Conservation (phyloP, 2,113 vertebrate genomes). For the Antechinus stuartii region DNA sequence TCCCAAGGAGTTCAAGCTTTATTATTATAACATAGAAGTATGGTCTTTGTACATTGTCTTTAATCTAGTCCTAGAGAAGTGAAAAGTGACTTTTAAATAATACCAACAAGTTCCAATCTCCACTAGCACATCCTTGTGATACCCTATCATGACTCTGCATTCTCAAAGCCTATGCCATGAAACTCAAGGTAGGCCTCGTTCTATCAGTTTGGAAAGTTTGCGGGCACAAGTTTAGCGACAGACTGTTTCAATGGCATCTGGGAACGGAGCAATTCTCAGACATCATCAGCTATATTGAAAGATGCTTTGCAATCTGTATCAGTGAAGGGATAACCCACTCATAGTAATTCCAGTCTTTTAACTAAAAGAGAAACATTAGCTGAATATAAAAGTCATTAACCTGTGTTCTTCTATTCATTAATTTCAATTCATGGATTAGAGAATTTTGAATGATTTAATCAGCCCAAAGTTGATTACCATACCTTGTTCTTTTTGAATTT, state of each 20-base stretch:
- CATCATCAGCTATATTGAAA: not conserved
- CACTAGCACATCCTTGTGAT: not conserved
- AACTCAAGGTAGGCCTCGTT: not conserved
- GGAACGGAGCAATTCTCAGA: not conserved
- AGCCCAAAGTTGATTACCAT: not conserved
- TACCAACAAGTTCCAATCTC: not conserved
- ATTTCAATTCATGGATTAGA: not conserved
- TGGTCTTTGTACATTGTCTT: constrained; percentile 50
- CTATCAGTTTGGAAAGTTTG: not conserved
- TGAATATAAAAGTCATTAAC: not conserved
- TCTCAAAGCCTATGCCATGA: not conserved
- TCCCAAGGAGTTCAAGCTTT: constrained; percentile 30
- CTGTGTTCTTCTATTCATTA: not conserved
- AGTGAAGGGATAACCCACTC: not conserved
- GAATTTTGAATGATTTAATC: not conserved
- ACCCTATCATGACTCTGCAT: not conserved
- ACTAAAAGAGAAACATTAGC: not conserved
- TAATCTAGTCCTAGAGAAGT: not conserved
- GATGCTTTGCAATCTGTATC: not conserved
- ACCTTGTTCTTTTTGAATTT: not conserved
- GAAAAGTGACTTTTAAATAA: not conserved
- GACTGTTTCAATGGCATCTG: not conserved
- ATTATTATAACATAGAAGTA: constrained; percentile 48
- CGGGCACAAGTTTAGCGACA: not conserved
- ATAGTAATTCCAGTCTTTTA: not conserved